Percentiles rank a stretch among this genome's conserved stretches.
phyloP scores from a whole-genome alignment of 2,797 vertebrate species.

The Arctocebus calabarensis region DNA sequence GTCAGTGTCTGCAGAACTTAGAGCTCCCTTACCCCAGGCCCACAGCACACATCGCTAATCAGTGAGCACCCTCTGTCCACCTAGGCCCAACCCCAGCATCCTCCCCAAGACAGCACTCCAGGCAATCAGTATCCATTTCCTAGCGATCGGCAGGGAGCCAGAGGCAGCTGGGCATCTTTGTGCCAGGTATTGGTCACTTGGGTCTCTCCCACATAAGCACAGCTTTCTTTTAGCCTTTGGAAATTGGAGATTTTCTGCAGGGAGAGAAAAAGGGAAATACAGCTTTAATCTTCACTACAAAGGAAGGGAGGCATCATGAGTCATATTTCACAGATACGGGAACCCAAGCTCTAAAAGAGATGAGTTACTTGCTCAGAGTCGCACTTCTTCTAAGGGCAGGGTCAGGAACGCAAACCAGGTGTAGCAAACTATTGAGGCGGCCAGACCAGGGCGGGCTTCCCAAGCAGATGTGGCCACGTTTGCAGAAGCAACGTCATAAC shows the following conservation, averaged over 20 bases:
- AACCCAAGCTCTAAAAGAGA: background rate
- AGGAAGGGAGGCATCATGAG: background rate
- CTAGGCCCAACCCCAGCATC: background rate
- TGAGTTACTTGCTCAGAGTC: background rate
- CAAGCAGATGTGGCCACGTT: accelerated
- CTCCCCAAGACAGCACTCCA: background rate
- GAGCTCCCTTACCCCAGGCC: background rate
- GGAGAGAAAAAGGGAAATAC: background rate
- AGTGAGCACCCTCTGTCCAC: background rate
- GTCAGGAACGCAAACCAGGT: background rate
- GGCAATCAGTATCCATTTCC: background rate
- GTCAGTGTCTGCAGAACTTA: background rate
- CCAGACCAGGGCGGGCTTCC: background rate
- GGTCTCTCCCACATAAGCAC: accelerated
- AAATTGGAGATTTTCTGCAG: background rate
- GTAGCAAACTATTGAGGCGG: background rate
- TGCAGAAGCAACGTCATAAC: background rate
- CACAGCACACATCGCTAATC: background rate
- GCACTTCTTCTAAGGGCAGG: background rate
- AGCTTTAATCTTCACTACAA: background rate
- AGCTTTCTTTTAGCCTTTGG: background rate
- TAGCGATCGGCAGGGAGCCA: accelerated
- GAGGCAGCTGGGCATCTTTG: background rate
- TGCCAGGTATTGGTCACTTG: accelerated
- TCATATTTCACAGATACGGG: background rate